A percentile compares a stretch with the other conserved stretches of the same genome.
phyloP scores from a whole-genome alignment of 2,797 vertebrate species.

The Scolopax rusticola region DNA sequence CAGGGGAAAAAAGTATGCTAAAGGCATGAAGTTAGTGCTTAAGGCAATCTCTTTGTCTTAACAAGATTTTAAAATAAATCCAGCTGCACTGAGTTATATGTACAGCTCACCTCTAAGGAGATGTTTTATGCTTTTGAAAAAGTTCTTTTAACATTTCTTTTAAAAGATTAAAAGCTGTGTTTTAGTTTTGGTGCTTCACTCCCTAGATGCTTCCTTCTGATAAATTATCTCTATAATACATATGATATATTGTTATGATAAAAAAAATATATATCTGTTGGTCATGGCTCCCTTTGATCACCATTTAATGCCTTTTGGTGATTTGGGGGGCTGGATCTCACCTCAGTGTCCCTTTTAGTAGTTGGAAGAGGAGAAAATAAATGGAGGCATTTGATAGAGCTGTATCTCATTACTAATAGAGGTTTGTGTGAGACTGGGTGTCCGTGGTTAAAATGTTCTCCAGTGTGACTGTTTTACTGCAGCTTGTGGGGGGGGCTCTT shows the following conservation, averaged over 20 bases:
- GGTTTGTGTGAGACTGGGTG: background rate
- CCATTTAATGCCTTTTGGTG: background rate
- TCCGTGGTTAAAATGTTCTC: background rate
- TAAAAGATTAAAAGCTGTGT: background rate
- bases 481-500: background rate
- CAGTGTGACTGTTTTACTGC: background rate
- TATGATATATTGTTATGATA: background rate
- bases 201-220: background rate
- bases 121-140: background rate
- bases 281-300: background rate
- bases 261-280: background rate
- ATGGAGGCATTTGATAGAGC: background rate
- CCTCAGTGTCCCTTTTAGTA: background rate
- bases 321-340: background rate
- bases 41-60: background rate
- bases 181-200: background rate
- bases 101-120: background rate
- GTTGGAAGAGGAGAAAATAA: background rate
- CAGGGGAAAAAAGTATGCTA: background rate
- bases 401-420: rapidly evolving
- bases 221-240: background rate
- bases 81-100: background rate
- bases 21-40: background rate
- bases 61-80: background rate
- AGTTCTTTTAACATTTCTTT: background rate